phyloP scores from a whole-genome alignment of 1,140 invertebrate genomes.

The Octopus sinensis region DNA sequence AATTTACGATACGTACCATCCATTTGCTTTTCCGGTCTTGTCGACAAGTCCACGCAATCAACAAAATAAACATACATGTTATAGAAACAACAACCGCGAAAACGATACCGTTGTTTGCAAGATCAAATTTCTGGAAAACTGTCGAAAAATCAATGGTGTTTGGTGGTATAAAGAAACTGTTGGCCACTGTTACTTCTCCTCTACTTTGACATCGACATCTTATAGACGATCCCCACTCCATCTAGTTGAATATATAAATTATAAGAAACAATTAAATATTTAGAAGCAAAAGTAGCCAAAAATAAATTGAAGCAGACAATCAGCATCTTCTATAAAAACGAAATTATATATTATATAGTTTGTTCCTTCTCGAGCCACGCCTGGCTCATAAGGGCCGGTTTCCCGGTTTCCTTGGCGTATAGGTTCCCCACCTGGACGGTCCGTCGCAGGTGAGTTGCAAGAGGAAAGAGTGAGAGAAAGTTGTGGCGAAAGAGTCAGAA shows the following conservation, averaged over 20 bases:
- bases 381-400: background rate
- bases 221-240: background rate
- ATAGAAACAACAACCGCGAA: constrained; percentile 52
- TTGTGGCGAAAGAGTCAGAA: too few species aligned
- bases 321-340: background rate
- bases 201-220: constrained; percentile 14
- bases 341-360: background rate
- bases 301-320: background rate
- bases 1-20: constrained; percentile 18
- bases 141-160: constrained; percentile 60
- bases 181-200: constrained; percentile 20
- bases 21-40: constrained; percentile 54
- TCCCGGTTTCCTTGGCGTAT: background rate
- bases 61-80: constrained; percentile 47
- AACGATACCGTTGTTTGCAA: constrained; percentile 33
- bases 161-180: constrained; percentile 53
- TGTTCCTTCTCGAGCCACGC: too few species aligned
- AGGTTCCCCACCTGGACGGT: too few species aligned
- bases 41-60: constrained; percentile 51
- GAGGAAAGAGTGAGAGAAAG: too few species aligned
- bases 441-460: too few species aligned
- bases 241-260: background rate
- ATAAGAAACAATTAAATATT: background rate
- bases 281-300: background rate
- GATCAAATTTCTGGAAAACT: constrained; percentile 50